Base-by-base conservation (phyloP, 2,113 vertebrate species). In the Dolichotis patagonum region DNA sequence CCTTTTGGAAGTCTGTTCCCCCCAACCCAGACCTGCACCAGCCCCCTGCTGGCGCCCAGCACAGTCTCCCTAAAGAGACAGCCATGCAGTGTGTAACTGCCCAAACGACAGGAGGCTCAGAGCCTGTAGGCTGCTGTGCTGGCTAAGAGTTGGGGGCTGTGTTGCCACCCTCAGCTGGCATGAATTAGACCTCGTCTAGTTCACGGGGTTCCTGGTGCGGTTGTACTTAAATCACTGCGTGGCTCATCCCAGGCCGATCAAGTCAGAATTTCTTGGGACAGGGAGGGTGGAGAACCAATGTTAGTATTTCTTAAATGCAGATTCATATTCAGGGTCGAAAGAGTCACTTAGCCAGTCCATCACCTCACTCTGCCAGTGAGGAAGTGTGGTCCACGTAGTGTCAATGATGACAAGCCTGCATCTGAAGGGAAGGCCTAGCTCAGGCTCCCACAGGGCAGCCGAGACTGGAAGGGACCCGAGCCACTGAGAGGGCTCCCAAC, bases 1-100 rank as follows among this genome's bases (percentile, higher is more conserved):
- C 84, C 41, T n/a, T 91, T 88, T 84, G 94, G 78, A 96, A 52
- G 3, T 78, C 54, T 71, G 67, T 56, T 83, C 83, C 16, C 35
- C 35, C 26, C 3, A 38, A 20, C 49, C 43, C 75, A 78, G 75
- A 8, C 75, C 32, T 6, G 19, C 41, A n/a, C 24, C 43, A 60
- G 30, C 41, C 91, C n/a, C 65, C 30, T 38, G 56, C 85, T 58
- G 60, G 38, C 69, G 95, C 80, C 88, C 58, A 24, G 83, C 16
- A 26, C 56, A 30, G 54, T 71, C 67, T 83, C 85, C 90, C 98
- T 92, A 97, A 96, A 96, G 93, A 93, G 91, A 96, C 92, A 95
- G 88, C 83, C 92, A 38, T 30, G 52, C 83, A 20, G 0, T 58
- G 41, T 49, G 62, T n/a, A 69, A 38, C 30, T 16, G 20, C 69